These are phyloP conservation scores for Pterophyllum scalare DNA, from an alignment of 2,113 vertebrate species.

Conservation along the genomic window DNA sequence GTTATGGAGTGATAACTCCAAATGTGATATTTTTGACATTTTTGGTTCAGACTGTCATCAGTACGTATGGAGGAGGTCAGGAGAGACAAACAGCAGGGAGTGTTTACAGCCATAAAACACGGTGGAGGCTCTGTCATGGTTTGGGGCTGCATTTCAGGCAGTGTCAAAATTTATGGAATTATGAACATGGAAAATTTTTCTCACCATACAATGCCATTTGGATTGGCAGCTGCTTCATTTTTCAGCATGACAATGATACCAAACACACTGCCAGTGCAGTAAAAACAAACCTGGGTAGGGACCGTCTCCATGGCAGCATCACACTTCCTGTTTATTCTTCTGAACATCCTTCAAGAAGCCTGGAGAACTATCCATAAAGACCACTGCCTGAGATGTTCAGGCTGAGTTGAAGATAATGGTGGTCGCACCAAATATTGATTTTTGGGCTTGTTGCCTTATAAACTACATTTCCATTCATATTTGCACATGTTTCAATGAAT, in stretches of 20 bases:
- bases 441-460: no score
- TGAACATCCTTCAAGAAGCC: not conserved
- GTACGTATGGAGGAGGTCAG: no score
- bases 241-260: not conserved
- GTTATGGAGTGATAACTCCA: no score
- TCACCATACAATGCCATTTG: not conserved
- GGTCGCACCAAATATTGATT: not conserved
- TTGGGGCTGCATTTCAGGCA: not conserved
- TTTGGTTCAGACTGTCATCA: no score
- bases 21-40: no score
- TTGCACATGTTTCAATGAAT: no score
- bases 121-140: not conserved
- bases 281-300: not conserved
- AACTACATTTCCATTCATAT: no score
- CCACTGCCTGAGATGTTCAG: not conserved
- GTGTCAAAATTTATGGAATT: not conserved
- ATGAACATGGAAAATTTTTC: not conserved
- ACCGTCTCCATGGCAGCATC: not conserved
- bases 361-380: not conserved
- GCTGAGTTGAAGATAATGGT: not conserved
- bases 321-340: constrained; percentile 36
- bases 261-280: not conserved
- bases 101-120: no score
- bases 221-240: not conserved
- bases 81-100: no score